Conservation (phyloP, 2,888 invertebrate genomes). For the Clusia tigrina region DNA sequence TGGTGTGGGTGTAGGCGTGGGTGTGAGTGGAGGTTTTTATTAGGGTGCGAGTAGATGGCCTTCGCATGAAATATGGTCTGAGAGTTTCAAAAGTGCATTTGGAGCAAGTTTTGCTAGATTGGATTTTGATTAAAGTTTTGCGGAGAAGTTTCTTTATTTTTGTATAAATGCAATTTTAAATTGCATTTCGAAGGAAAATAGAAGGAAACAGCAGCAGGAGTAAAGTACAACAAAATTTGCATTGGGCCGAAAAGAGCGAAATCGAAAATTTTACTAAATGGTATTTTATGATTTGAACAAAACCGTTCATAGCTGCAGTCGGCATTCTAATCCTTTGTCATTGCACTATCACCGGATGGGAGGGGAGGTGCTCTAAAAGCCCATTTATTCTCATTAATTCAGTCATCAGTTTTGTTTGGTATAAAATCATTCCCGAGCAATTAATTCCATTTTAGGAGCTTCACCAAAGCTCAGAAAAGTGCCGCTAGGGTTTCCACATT, state of each 20-base stretch:
- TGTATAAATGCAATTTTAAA: constrained; percentile 29
- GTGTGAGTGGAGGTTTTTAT: neutral
- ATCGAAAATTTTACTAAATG: neutral
- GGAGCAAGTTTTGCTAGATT: constrained; percentile 24
- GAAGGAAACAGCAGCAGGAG: neutral
- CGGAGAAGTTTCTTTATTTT: constrained; percentile 12
- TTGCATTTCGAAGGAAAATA: constrained; percentile 17
- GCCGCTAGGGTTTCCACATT: neutral
- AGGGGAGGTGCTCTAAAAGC: too few species aligned
- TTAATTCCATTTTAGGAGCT: constrained; percentile 14
- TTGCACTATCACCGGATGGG: too few species aligned
- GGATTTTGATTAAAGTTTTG: constrained; percentile 30
- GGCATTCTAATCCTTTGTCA: too few species aligned
- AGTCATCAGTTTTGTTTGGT: constrained; percentile 22
- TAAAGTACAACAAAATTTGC: neutral
- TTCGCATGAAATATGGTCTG: neutral
- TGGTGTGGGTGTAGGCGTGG: constrained; percentile 2
- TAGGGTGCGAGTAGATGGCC: neutral
- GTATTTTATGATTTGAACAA: too few species aligned
- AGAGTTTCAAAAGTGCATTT: constrained; percentile 13
- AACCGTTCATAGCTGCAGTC: too few species aligned
- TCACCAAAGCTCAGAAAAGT: neutral
- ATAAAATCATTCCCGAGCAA: constrained; percentile 20
- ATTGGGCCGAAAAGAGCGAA: neutral
- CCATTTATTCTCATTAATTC: constrained; percentile 26